phyloP scores from a whole-genome alignment of 1,140 invertebrate species.

The Nasonia longicornis region DNA sequence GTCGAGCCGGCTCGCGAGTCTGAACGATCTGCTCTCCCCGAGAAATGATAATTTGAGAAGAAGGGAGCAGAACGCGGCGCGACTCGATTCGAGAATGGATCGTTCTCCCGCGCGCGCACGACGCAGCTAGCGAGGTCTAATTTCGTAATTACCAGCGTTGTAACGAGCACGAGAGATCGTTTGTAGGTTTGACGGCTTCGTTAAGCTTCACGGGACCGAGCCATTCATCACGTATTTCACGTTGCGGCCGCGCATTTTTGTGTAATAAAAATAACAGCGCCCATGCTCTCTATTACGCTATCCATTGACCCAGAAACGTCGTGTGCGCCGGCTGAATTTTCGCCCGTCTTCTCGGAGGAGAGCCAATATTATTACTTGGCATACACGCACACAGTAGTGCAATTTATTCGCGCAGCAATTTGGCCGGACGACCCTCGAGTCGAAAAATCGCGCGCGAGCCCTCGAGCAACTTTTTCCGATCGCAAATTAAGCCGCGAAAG shows the following conservation, averaged over 20 bases:
- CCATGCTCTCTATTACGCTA: neutral
- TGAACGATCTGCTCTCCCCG: neutral
- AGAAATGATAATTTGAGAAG: slow-evolving; percentile 32
- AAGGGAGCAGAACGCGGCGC: neutral
- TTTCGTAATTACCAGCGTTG: slow-evolving; percentile 25
- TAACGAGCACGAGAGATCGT: slow-evolving; percentile 39
- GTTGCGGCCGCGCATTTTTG: neutral
- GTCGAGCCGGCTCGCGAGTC: neutral
- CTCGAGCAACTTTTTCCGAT: slow-evolving; percentile 18
- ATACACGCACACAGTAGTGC: neutral
- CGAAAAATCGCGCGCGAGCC: neutral
- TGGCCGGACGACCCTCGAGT: neutral
- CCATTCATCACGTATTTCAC: slow-evolving; percentile 26
- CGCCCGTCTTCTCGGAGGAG: neutral
- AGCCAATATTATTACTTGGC: too few species aligned
- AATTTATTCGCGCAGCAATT: neutral
- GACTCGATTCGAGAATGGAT: too few species aligned
- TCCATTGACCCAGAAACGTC: neutral
- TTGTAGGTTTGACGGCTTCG: slow-evolving; percentile 32
- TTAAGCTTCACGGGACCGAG: slow-evolving; percentile 31
- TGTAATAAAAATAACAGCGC: neutral
- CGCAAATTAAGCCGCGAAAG: slow-evolving; percentile 8
- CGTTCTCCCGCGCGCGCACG: too few species aligned
- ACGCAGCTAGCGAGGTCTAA: too few species aligned
- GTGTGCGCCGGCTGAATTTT: neutral